phyloP scores from a whole-genome alignment of 2,888 invertebrate genomes.

The Xylota segnis region DNA sequence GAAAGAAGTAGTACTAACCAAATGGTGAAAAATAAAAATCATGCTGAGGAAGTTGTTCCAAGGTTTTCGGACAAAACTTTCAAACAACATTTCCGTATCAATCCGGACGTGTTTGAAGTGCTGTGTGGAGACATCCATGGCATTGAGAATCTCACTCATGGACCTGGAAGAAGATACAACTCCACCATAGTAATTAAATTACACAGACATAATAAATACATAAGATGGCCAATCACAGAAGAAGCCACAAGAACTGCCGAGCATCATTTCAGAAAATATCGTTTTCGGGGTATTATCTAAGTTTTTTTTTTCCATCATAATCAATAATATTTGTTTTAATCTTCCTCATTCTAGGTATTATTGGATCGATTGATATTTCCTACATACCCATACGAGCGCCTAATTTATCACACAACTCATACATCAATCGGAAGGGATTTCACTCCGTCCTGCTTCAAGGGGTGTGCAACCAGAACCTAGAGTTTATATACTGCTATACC shows the following conservation, averaged over 20 bases:
- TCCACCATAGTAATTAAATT: not conserved
- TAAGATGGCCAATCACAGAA: conserved; percentile 3
- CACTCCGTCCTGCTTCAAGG: conserved; percentile 47
- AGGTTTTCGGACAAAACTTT: conserved; percentile 1
- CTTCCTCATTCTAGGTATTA: conserved; percentile 5
- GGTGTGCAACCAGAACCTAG: conserved; percentile 32
- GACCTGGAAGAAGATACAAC: no score
- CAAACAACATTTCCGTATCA: not conserved
- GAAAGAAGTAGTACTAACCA: no score
- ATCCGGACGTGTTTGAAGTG: conserved; percentile 6
- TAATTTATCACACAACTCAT: conserved; percentile 32
- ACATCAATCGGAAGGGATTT: conserved; percentile 50
- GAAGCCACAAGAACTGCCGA: not conserved
- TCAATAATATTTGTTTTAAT: not conserved
- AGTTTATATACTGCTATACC: conserved; percentile 32
- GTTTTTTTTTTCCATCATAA: conserved; percentile 2
- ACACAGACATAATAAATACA: not conserved
- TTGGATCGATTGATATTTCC: conserved; percentile 30
- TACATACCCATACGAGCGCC: conserved; percentile 34
- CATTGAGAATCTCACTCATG: no score
- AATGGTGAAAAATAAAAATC: not conserved
- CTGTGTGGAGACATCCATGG: no score
- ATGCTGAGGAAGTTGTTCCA: conserved; percentile 5
- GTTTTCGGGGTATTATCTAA: conserved; percentile 7
- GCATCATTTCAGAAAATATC: not conserved